Evolutionary conservation across 2,113 vertebrate genomes (phyloP).

Genomic region (Gnathonemus longibarbis): DNA sequence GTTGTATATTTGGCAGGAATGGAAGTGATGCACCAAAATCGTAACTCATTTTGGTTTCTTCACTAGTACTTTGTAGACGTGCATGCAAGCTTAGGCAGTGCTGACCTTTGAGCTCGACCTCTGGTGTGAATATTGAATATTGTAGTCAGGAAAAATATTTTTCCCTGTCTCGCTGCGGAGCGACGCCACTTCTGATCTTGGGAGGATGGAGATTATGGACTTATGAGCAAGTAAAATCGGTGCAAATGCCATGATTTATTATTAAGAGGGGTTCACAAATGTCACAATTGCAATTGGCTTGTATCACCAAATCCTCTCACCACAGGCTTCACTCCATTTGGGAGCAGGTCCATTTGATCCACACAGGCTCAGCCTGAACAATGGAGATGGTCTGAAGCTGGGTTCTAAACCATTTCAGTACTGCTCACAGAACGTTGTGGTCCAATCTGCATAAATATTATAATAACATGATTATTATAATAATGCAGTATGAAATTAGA

Average conservation of each 20-base stretch:
- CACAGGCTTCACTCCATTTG: background rate
- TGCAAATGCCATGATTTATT: background rate
- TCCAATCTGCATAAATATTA: background rate
- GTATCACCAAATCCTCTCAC: background rate
- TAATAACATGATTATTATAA: background rate
- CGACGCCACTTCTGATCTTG: background rate
- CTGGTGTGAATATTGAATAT: conserved; percentile 24
- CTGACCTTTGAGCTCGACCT: background rate
- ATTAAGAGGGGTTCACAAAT: background rate
- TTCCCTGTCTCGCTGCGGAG: background rate
- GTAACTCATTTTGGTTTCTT: background rate
- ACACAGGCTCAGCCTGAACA: background rate
- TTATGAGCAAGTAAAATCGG: background rate
- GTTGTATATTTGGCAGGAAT: background rate
- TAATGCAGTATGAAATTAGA: background rate
- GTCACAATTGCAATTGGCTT: conserved; percentile 16
- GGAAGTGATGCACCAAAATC: background rate
- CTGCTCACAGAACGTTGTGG: conserved; percentile 30
- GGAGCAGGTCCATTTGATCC: background rate
- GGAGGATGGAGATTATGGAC: background rate
- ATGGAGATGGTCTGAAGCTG: conserved; percentile 11
- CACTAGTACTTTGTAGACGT: background rate
- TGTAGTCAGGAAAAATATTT: conserved; percentile 27
- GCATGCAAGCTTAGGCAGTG: background rate
- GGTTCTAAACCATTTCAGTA: conserved; percentile 33